Percentiles rank a stretch among this genome's conserved stretches.
Evolutionary conservation across 2,113 vertebrate genomes (phyloP).

Genomic region (Henicopernis longicauda): DNA sequence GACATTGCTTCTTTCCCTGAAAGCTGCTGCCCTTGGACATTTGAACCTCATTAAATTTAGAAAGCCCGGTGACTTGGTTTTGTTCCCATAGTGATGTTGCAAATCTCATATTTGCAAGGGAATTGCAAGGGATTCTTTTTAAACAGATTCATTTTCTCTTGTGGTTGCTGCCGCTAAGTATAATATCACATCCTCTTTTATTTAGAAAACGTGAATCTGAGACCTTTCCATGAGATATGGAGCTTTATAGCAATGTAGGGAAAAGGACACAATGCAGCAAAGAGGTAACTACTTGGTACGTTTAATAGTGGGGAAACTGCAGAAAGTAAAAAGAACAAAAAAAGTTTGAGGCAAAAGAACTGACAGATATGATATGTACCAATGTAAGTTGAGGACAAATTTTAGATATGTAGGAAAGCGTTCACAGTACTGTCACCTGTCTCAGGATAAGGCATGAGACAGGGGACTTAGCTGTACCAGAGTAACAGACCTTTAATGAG

Average conservation of each 20-base stretch:
- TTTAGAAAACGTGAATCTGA: background rate
- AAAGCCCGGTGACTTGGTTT: conserved; percentile 31
- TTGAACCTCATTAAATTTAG: conserved; percentile 66
- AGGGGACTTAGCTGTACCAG: background rate
- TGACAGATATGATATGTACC: background rate
- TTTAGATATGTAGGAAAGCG: background rate
- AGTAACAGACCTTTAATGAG: background rate
- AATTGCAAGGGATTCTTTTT: conserved; percentile 23
- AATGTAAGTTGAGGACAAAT: background rate
- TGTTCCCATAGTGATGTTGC: conserved; percentile 49
- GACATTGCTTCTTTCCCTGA: conserved; percentile 58
- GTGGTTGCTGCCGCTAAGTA: background rate
- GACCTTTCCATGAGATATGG: background rate
- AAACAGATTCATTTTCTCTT: background rate
- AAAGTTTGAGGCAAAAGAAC: background rate
- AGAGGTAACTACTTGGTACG: background rate
- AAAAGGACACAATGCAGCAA: background rate
- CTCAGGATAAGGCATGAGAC: background rate
- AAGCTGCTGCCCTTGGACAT: conserved; percentile 64
- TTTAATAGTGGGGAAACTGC: background rate
- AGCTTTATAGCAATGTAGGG: background rate
- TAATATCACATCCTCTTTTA: background rate
- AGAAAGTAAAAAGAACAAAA: background rate
- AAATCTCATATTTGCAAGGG: conserved; percentile 58
- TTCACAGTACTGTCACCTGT: background rate